Conservation (phyloP, 2,113 vertebrate genomes). For the Litocranius walleri region DNA sequence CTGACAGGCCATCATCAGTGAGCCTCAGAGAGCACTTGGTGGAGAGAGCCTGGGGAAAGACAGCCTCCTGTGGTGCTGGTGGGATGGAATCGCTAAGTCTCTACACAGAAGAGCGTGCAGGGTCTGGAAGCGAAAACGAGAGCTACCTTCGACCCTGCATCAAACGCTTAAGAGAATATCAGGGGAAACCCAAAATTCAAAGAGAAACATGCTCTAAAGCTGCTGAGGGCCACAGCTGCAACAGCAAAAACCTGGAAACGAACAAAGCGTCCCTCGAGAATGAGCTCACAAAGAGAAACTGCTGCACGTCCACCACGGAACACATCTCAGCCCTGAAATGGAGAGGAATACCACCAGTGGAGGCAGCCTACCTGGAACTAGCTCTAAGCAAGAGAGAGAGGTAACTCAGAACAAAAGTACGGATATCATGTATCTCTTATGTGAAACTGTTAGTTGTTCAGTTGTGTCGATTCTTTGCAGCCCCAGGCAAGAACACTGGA, state of each 20-base stretch:
- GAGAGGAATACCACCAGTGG: no score
- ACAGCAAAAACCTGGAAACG: background rate
- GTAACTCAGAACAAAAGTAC: background rate
- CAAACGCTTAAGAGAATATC: background rate
- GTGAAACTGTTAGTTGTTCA: background rate
- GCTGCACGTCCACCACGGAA: background rate
- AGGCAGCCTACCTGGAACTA: background rate
- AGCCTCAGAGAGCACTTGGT: background rate
- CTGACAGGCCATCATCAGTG: background rate
- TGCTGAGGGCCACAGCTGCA: background rate
- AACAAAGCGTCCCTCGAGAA: background rate
- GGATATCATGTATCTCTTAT: background rate
- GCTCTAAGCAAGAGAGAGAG: background rate
- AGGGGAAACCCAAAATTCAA: background rate
- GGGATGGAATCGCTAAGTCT: background rate
- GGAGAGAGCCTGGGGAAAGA: background rate
- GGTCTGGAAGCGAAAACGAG: background rate
- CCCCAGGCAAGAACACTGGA: background rate
- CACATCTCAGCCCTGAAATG: background rate
- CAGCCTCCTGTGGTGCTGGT: background rate
- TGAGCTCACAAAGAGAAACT: background rate
- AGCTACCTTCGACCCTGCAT: background rate
- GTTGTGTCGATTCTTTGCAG: background rate
- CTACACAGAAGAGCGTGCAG: background rate
- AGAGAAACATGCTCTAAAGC: background rate